Base-by-base conservation (phyloP, 2,888 invertebrate genomes). In the Strigamia maritima region DNA sequence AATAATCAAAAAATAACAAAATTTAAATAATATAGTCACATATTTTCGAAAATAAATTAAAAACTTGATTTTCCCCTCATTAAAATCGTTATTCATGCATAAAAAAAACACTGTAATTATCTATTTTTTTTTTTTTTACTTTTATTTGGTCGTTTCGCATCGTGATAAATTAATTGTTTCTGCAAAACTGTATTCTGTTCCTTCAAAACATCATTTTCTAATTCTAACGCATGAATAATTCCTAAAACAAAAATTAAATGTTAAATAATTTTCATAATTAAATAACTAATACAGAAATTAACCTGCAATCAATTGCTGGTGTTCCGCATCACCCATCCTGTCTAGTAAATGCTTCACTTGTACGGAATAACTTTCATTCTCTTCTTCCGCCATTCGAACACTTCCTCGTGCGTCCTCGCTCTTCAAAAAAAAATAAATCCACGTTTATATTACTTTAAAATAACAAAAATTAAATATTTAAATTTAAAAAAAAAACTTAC, bases 191-290 rank as follows among this genome's bases (percentile, higher is more conserved):
- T 16, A 76, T 76, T 31, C 4, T 76, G 28, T 24, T 76, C 35
- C 38, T 76, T 76, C 24, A 76, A 12, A 19, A 76, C 38, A 35
- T 76, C 6, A 38, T 76, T 76, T 76, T 76, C 76, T 31, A 76
- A 12, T 31, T 76, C 76, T 12, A 76, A 24, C 28, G 76, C 76
- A 38, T 76, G 76, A 35, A 76, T 76, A 6, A 35, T 35, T 35
- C 76, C 76, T 76, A 24, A n/a, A 76, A 76, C 3, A 24, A 24
- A 2, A 74, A 74, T 74, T 24, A 12, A 19, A n/a, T n/a, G n/a
- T 26, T 7, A 16, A 4, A 74, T 4, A 12, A 74, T 31, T 31
- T 31, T 7, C 7, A 54, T 19, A 54, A 54, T n/a, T 54, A 22
- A 19, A 54, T 22, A 4, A 4, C 2, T 4, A 54, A 19, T 4